Evolutionary conservation across 1,140 invertebrate species (phyloP).

Genomic region (Saccostrea echinata): DNA sequence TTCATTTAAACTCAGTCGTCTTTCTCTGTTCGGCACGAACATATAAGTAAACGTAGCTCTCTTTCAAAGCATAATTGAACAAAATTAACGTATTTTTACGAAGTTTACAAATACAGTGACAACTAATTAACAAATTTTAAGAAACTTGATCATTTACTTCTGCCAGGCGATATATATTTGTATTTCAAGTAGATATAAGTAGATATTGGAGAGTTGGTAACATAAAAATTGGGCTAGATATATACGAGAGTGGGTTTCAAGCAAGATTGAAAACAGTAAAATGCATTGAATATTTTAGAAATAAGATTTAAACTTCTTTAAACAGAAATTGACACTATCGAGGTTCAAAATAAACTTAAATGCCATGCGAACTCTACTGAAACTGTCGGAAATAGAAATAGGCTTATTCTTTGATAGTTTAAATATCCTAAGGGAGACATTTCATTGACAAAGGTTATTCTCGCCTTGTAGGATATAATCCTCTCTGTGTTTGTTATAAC

Average conservation of each 20-base stretch:
- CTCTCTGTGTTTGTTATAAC: no score
- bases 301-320: background rate
- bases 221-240: no score
- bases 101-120: background rate
- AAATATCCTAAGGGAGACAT: background rate
- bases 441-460: background rate
- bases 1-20: constrained; percentile 1
- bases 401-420: background rate
- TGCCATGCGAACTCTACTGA: background rate
- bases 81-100: constrained; percentile 17
- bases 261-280: background rate
- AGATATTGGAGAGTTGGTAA: no score
- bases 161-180: background rate
- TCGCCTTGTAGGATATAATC: background rate
- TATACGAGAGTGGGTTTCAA: no score
- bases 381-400: background rate
- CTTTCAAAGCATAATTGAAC: background rate
- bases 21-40: background rate
- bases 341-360: background rate
- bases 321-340: background rate
- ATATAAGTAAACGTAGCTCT: background rate
- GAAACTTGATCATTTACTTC: background rate
- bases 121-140: background rate
- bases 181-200: background rate
- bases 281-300: background rate